These are phyloP conservation scores for Caenorhabditis macrosperma DNA, from an alignment of 2,888 invertebrate species.

Conservation along the genomic window DNA sequence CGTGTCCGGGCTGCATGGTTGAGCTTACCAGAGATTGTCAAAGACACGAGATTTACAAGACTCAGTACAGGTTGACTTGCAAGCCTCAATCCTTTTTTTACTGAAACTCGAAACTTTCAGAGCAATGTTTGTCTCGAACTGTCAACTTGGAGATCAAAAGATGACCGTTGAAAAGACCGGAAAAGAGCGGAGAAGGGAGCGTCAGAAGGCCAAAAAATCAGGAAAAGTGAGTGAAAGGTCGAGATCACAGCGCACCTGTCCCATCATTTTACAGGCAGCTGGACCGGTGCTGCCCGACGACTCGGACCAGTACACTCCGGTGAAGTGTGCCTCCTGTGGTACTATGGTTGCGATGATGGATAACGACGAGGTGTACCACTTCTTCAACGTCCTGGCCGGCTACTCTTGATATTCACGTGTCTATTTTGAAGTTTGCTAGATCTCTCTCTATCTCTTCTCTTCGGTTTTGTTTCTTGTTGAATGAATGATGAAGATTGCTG, in stretches of 20 bases:
- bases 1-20: slow-evolving; percentile 84
- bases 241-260: slow-evolving; percentile 35
- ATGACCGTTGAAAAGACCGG: slow-evolving; percentile 69
- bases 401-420: slow-evolving; percentile 77
- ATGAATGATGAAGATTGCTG: slow-evolving; percentile 31
- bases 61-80: slow-evolving; percentile 82
- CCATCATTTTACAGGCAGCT: slow-evolving; percentile 39
- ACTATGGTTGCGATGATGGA: slow-evolving; percentile 82
- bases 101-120: slow-evolving; percentile 71
- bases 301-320: slow-evolving; percentile 82
- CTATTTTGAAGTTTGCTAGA: slow-evolving; percentile 17
- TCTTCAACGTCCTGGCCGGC: slow-evolving; percentile 84
- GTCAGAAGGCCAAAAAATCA: slow-evolving; percentile 73
- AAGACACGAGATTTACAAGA: slow-evolving; percentile 83
- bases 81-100: background rate
- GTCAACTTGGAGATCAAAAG: slow-evolving; percentile 81
- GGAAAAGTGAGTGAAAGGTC: slow-evolving; percentile 59
- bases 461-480: slow-evolving; percentile 27
- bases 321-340: slow-evolving; percentile 83
- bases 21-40: slow-evolving; percentile 84
- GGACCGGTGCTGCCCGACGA: slow-evolving; percentile 82
- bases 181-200: slow-evolving; percentile 64
- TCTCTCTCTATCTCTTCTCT: slow-evolving; percentile 2
- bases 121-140: slow-evolving; percentile 84
- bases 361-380: slow-evolving; percentile 84